phyloP scores from a whole-genome alignment of 2,113 vertebrate species.

The Amblyornis subalaris region DNA sequence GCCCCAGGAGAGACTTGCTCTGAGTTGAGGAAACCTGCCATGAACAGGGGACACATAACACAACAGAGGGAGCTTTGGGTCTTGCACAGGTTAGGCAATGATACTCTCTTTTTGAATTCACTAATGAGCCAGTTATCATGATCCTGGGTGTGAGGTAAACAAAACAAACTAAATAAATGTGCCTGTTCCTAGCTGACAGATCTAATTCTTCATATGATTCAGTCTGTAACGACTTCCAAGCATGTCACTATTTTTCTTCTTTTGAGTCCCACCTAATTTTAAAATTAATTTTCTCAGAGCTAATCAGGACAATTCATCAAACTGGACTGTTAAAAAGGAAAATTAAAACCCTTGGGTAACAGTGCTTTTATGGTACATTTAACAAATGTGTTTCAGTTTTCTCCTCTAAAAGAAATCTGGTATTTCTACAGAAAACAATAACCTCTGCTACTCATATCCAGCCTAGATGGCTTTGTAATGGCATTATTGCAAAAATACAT shows the following conservation, averaged over 20 bases:
- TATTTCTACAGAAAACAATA: background rate
- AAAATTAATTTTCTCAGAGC: background rate
- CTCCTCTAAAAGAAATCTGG: background rate
- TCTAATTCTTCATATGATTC: background rate
- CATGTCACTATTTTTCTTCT: background rate
- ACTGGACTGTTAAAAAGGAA: background rate
- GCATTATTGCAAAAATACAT: background rate
- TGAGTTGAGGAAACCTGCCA: rapidly evolving
- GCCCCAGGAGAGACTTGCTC: rapidly evolving
- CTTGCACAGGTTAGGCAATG: background rate
- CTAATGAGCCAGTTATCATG: background rate
- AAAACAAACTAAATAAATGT: background rate
- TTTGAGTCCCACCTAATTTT: background rate
- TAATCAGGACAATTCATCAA: slow-evolving; percentile 32
- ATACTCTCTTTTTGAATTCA: background rate
- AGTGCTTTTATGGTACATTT: slow-evolving; percentile 33
- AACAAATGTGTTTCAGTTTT: slow-evolving; percentile 30
- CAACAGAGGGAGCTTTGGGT: background rate
- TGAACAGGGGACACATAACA: rapidly evolving
- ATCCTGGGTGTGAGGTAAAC: background rate
- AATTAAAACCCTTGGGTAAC: background rate
- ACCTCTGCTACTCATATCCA: background rate
- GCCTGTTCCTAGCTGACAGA: background rate
- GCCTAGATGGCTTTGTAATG: background rate
- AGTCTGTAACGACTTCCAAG: background rate